Base-by-base conservation (phyloP, 1,140 invertebrate genomes). In the Ceratosolen solmsi region DNA sequence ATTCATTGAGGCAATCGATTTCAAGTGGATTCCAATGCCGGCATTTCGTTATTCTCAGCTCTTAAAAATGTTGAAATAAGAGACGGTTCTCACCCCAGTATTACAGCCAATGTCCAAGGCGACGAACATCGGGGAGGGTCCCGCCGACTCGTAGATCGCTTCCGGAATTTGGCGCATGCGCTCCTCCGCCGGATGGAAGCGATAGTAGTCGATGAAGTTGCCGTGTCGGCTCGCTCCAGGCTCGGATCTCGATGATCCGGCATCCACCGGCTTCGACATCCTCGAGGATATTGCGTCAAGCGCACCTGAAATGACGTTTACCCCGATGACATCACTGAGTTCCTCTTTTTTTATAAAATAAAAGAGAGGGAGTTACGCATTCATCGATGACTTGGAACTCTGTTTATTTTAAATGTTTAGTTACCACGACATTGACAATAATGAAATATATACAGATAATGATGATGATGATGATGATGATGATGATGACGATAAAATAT, bases 121-220 rank as follows among this genome's bases (percentile, higher is more conserved):
- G 73, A 93, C 58, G 83, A 93, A 93, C 83, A 92, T 89, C 86
- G 87, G 85, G 84, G 89, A 87, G 73, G 82, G 72, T 70, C 46
- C 60, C 58, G 46, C 87, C 11, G 22, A 4, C 22, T 2, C 5
- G 5, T 7, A 38, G 86, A 96, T 90, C 84, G 92, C 86, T 77
- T 86, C 85, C 60, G 95, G 93, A 85, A 97, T 90, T 83, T 94
- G 91, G 71, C 92, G 91, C 36, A 95, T 91, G 85, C 96, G 93
- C 82, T 95, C 93, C 77, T 93, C 89, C 36, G 94, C 92, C 68
- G 94, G 93, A 91, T 96, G 95, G 89, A 97, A 97, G 86, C 94
- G 91, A 88, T 97, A 97, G 87, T 97, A 97, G 92, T 96, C 96
- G 81, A 96, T 96, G 86, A 97, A 97, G 90, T 97, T 97, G 82